Evolutionary conservation across 2,113 vertebrate genomes (phyloP).

Genomic region (Varanus komodoensis): DNA sequence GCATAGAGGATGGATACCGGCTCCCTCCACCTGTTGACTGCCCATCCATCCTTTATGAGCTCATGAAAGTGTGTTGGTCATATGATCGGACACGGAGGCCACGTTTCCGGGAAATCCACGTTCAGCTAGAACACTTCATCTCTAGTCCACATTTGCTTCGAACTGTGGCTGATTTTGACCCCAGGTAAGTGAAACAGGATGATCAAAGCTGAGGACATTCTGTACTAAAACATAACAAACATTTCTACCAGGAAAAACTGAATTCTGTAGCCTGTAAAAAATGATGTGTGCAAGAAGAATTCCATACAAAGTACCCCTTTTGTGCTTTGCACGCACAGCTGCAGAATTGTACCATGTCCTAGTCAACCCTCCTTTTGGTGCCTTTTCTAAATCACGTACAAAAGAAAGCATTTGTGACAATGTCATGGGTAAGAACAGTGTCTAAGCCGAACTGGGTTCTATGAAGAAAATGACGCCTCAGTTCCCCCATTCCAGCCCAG

Average conservation of each 20-base stretch:
- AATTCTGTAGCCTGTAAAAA: background rate
- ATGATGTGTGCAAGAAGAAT: background rate
- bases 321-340: background rate
- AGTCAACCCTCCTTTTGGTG: background rate
- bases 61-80: slow-evolving; percentile 84
- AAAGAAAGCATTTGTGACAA: background rate
- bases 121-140: slow-evolving; percentile 79
- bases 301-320: background rate
- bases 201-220: background rate
- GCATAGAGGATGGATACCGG: slow-evolving; percentile 79
- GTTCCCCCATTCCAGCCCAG: background rate
- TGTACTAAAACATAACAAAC: background rate
- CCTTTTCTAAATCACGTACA: background rate
- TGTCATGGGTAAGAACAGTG: background rate
- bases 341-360: no score
- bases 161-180: slow-evolving; percentile 81
- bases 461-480: rapidly evolving
- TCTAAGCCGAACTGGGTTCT: background rate
- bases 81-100: slow-evolving; percentile 73
- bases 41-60: slow-evolving; percentile 79
- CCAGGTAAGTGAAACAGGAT: slow-evolving; percentile 69
- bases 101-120: slow-evolving; percentile 78
- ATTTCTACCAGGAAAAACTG: background rate
- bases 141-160: slow-evolving; percentile 78
- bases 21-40: slow-evolving; percentile 83